Conservation (phyloP, 2,113 vertebrate genomes). For the Lasiurus cinereus region DNA sequence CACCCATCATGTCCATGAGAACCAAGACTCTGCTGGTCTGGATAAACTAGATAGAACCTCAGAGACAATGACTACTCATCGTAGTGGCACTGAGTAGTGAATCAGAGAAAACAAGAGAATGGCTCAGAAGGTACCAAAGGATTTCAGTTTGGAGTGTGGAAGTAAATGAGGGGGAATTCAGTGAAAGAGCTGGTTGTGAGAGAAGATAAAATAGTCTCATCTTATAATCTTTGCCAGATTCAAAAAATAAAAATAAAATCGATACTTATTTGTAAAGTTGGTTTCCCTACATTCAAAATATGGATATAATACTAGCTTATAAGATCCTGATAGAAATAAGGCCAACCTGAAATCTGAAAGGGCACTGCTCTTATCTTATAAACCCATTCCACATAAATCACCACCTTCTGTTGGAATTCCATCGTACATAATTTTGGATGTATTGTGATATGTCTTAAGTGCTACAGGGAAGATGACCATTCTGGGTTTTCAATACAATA, state of each 20-base stretch:
- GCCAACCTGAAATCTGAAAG: not conserved
- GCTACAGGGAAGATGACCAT: not conserved
- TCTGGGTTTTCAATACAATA: not conserved
- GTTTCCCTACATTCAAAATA: not conserved
- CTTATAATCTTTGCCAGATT: not conserved
- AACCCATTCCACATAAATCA: not conserved
- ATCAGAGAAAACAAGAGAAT: not conserved
- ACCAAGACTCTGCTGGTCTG: not conserved
- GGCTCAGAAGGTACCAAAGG: not conserved
- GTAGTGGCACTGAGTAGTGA: rapidly evolving
- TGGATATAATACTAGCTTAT: not conserved
- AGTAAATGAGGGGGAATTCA: conserved; percentile 14
- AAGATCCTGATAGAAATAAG: not conserved
- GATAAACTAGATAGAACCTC: not conserved
- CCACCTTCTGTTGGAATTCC: not conserved
- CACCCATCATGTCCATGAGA: not conserved
- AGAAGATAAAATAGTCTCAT: conserved; percentile 52
- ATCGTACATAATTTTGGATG: not conserved
- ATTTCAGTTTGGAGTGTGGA: conserved; percentile 17
- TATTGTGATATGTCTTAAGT: not conserved
- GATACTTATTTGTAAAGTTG: not conserved
- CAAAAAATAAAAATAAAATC: conserved; percentile 58
- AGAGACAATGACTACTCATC: not conserved
- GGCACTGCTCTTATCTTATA: not conserved
- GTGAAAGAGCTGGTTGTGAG: conserved; percentile 11